Conservation (phyloP, 2,888 invertebrate genomes). For the Steinernema scapterisci region DNA sequence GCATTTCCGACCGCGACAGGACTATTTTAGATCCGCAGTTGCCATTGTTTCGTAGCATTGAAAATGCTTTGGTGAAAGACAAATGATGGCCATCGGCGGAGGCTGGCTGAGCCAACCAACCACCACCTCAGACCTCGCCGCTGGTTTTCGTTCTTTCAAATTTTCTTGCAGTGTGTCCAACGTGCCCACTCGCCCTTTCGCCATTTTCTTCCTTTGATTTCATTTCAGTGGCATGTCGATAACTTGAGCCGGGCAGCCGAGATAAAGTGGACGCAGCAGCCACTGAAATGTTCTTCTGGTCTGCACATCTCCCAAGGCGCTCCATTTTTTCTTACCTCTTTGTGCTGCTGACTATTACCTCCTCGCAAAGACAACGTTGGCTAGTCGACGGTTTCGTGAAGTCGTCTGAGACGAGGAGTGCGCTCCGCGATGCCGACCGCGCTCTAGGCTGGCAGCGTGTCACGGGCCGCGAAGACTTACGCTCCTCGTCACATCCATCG, state of each 20-base stretch:
- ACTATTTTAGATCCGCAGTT: neutral
- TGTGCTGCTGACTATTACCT: neutral
- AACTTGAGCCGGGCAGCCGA: neutral
- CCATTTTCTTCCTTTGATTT: neutral
- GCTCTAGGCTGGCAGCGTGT: conserved; percentile 1
- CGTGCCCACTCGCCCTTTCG: neutral
- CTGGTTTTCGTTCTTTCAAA: neutral
- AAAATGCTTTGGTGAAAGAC: conserved; percentile 5
- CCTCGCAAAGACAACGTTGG: neutral
- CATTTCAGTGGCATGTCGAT: neutral
- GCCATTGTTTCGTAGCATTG: neutral
- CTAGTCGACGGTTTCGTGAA: neutral
- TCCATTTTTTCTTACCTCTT: conserved; percentile 1
- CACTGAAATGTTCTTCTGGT: neutral
- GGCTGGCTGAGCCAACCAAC: neutral
- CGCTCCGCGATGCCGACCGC: neutral
- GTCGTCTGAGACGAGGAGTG: neutral
- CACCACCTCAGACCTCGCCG: neutral
- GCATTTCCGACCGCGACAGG: neutral
- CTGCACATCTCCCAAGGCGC: neutral
- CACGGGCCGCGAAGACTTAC: conserved; percentile 22
- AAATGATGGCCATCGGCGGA: conserved; percentile 1
- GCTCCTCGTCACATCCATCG: conserved; percentile 26
- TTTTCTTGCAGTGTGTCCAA: neutral
- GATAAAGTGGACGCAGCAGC: neutral